Base-by-base conservation (phyloP, 2,888 invertebrate species). In the Cepaea hortensis region DNA sequence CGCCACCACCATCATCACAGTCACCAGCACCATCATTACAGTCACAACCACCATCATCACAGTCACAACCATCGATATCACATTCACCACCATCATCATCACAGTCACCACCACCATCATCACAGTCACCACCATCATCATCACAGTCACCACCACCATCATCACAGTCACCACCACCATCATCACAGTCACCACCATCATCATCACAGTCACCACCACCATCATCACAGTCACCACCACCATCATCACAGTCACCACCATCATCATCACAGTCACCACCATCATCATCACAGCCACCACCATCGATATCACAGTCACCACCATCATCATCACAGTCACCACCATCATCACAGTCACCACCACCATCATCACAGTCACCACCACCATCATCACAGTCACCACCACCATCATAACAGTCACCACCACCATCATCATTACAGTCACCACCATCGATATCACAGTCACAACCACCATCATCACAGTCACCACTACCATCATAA, bases 351-450 rank as follows among this genome's bases (percentile, higher is more conserved):
- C 35, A 35, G 35, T 35, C 35, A 35, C 1, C 35, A 35, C 35
- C 35, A 0, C 1, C 35, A 35, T 35, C 35, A 35, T 35, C 35
- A 35, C 35, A 35, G 35, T 35, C 35, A 35, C 1, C 35, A 75
- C 20, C 75, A 75, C 3, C 75, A 75, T 75, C 75, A 75, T 75
- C 75, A 75, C 46, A 11, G 20, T 75, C 75, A 75, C 3, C 75
- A 75, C 20, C 75, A 75, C n/a, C n/a, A n/a, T n/a, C n/a, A n/a
- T n/a, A n/a, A n/a, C n/a, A 35, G 35, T 35, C 35, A 35, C 1
- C 35, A 35, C 35, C 23, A 35, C 1, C 35, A 35, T 35, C 35
- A 35, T 35, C 35, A 35, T 1, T n/a, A n/a, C 0, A 35, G 35
- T 35, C 35, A 35, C 35, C 0, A 0, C 35, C 35, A 72, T 15